Percentiles rank a stretch among this genome's conserved stretches.
These are phyloP conservation scores for Neuroterus valhalla DNA, from an alignment of 1,140 invertebrate species.

Conservation along the genomic window DNA sequence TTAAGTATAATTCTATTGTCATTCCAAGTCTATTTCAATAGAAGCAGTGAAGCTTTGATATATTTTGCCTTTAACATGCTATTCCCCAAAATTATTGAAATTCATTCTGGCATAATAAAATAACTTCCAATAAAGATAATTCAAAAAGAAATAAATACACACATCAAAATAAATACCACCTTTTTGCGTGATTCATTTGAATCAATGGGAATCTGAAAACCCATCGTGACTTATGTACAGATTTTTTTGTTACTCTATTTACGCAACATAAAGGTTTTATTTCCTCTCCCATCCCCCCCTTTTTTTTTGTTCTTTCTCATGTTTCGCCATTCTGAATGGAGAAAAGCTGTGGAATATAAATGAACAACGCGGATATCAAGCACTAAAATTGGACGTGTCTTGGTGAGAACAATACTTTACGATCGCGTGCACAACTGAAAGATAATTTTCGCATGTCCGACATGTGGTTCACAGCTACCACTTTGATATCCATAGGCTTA, in stretches of 20 bases:
- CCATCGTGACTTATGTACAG: no score
- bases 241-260: no score
- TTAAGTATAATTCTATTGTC: neutral
- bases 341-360: conserved; percentile 20
- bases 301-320: no score
- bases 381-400: conserved; percentile 41
- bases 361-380: conserved; percentile 41
- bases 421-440: conserved; percentile 58
- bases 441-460: conserved; percentile 66
- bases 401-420: conserved; percentile 48
- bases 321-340: neutral
- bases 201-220: no score
- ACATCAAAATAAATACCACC: no score
- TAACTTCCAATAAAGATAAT: no score
- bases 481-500: conserved; percentile 59
- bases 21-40: neutral
- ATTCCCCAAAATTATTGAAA: no score
- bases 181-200: no score
- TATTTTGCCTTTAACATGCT: neutral
- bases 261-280: no score
- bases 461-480: conserved; percentile 51
- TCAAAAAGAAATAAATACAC: no score
- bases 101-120: no score
- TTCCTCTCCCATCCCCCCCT: no score
- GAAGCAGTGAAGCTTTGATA: neutral